Evolutionary conservation across 2,113 vertebrate genomes (phyloP), one percentile per base, ranked within the genome.

Genomic region (Trachemys scripta): DNA sequence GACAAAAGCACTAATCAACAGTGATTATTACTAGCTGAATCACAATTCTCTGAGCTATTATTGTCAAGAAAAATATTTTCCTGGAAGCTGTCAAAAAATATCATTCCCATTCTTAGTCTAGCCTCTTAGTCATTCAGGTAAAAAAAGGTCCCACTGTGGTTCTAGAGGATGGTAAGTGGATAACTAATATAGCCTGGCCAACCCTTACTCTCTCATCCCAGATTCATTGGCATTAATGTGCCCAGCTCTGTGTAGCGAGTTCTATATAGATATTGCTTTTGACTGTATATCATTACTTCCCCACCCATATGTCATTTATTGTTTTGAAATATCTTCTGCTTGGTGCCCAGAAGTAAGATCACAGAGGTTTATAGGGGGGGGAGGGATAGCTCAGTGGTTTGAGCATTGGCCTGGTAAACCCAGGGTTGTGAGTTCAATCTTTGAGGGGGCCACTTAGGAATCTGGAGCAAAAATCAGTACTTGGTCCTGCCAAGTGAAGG

Each of bases 251-350:
- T 72, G 87, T 16, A 53, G 85, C 93, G 90, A 53, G 76, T 82
- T 95, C 87, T 87, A 94, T 96, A 94, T 42, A 92, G 87, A 92
- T 94, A 83, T 89, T 95, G 76, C n/a, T 91, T 90, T 93, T 93
- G 53, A 80, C 89, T 94, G 51, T 94, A 22, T 88, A 89, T 95
- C 86, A 92, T 69, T 92, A 51, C 84, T 96, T 87, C 91, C 56
- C 53, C 59, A 90, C 75, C 96, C 84, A 49, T 88, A 69, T 92
- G 9, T 93, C 89, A 94, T 89, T 91, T 94, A 96, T 94, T 92
- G 80, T 88, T 95, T 95, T 95, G 88, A 95, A 91, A 96, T 89
- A 84, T 91, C 92, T 97, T 97, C 86, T 95, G 96, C 93, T 96
- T 79, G 93, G 95, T 96, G 95, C 91, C 95, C 91, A 93, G 95